A percentile compares a stretch with the other conserved stretches of the same genome.
Conservation (phyloP, 1,140 invertebrate genomes). For the Drosophila elegans region DNA sequence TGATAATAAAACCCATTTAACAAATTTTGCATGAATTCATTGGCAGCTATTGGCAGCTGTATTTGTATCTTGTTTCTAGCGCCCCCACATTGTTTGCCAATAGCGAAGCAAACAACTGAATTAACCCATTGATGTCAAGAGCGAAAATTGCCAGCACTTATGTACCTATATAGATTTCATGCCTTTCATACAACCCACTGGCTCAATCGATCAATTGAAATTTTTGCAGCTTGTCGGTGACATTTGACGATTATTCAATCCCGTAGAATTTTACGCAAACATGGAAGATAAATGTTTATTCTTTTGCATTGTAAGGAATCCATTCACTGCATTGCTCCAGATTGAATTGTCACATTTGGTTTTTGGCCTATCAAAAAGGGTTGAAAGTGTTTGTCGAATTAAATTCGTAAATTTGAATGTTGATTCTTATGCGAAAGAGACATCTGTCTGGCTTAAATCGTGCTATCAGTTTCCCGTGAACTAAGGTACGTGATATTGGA, state of each 20-base stretch:
- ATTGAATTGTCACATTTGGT: conserved; percentile 39
- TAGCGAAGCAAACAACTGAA: conserved; percentile 37
- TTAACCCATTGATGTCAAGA: conserved; percentile 49
- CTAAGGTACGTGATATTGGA: conserved; percentile 35
- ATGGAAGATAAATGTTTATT: conserved; percentile 59
- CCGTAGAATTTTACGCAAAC: conserved; percentile 66
- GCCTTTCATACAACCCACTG: not conserved
- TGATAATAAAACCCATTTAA: not conserved
- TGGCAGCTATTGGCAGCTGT: conserved; percentile 64
- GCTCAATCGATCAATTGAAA: conserved; percentile 52
- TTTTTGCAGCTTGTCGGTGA: conserved; percentile 71
- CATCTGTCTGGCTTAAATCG: conserved; percentile 50
- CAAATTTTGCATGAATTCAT: not conserved
- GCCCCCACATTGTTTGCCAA: conserved; percentile 52
- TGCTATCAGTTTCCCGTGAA: conserved; percentile 15
- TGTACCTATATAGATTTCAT: conserved; percentile 27
- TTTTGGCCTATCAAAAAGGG: conserved; percentile 37
- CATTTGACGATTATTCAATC: conserved; percentile 38
- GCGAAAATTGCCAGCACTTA: conserved; percentile 39
- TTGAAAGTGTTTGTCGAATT: conserved; percentile 26
- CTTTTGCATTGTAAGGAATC: conserved; percentile 26
- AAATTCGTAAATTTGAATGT: conserved; percentile 35
- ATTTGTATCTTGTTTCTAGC: conserved; percentile 41
- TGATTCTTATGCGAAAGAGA: not conserved
- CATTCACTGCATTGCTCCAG: conserved; percentile 23